Conservation (phyloP, 2,888 invertebrate species). For the Adelognathus sp. region DNA sequence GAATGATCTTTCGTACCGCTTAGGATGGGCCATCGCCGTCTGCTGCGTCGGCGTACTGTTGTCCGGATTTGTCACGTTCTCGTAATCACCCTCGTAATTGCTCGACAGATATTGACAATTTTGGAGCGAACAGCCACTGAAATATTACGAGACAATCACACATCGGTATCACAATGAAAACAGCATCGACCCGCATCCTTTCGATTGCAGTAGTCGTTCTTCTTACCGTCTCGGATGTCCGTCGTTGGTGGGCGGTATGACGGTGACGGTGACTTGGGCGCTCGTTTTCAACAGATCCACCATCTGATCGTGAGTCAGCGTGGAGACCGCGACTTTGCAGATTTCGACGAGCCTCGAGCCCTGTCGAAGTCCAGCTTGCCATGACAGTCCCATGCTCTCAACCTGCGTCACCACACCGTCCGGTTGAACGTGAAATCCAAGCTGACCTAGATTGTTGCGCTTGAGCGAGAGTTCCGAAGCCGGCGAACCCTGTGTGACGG, state of each 20-base stretch:
- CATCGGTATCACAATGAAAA: too few species aligned
- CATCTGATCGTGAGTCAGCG: slow-evolving; percentile 95
- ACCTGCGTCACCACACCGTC: slow-evolving; percentile 97
- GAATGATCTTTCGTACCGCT: slow-evolving; percentile 88
- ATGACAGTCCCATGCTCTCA: slow-evolving; percentile 88
- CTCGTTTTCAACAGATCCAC: slow-evolving; percentile 95
- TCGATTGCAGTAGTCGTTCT: too few species aligned
- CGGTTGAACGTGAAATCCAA: slow-evolving; percentile 95
- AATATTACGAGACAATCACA: slow-evolving; percentile 52
- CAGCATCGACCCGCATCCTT: too few species aligned
- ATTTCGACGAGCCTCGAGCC: slow-evolving; percentile 96
- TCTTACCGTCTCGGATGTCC: slow-evolving; percentile 86
- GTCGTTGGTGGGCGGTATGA: slow-evolving; percentile 89
- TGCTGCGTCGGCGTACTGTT: slow-evolving; percentile 79
- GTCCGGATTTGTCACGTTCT: slow-evolving; percentile 85
- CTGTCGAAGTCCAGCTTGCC: slow-evolving; percentile 93
- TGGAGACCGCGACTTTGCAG: slow-evolving; percentile 94
- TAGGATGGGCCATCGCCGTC: slow-evolving; percentile 84
- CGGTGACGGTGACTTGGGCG: slow-evolving; percentile 91
- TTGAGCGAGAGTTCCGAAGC: slow-evolving; percentile 91
- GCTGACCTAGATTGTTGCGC: slow-evolving; percentile 91
- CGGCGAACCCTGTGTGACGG: slow-evolving; percentile 90
- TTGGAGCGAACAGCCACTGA: slow-evolving; percentile 85
- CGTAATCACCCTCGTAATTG: slow-evolving; percentile 86
- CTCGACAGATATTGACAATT: slow-evolving; percentile 85